phyloP scores from a whole-genome alignment of 2,888 invertebrate species.

The Pteria penguin region DNA sequence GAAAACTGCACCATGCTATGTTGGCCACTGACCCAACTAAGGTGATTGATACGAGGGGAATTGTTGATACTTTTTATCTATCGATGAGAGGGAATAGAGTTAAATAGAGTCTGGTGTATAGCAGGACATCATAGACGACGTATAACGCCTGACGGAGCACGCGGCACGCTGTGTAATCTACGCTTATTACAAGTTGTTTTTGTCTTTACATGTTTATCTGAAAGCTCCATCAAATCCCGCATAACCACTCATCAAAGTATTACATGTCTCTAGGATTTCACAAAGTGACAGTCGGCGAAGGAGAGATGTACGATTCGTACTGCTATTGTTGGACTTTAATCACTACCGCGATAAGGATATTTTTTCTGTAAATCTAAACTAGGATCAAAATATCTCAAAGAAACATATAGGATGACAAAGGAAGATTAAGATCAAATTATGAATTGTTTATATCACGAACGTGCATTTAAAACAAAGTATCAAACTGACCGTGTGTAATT shows the following conservation, averaged over 20 bases:
- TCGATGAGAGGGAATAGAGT: neutral
- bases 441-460: neutral
- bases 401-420: neutral
- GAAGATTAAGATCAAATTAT: neutral
- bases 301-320: neutral
- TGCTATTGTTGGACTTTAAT: neutral
- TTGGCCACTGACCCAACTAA: neutral
- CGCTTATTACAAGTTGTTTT: neutral
- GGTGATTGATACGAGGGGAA: neutral
- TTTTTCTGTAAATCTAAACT: neutral
- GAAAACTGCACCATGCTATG: neutral
- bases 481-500: neutral
- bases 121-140: neutral
- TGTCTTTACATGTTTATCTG: neutral
- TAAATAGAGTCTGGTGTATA: neutral
- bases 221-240: neutral
- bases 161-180: neutral
- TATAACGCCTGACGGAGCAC: neutral
- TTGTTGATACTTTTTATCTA: neutral
- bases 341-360: neutral
- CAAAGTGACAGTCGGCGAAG: neutral
- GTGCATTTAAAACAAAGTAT: neutral
- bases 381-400: neutral
- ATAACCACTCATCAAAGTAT: neutral
- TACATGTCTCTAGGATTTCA: neutral